Base-by-base conservation (phyloP, 2,113 vertebrate species). In the Eira barbara region DNA sequence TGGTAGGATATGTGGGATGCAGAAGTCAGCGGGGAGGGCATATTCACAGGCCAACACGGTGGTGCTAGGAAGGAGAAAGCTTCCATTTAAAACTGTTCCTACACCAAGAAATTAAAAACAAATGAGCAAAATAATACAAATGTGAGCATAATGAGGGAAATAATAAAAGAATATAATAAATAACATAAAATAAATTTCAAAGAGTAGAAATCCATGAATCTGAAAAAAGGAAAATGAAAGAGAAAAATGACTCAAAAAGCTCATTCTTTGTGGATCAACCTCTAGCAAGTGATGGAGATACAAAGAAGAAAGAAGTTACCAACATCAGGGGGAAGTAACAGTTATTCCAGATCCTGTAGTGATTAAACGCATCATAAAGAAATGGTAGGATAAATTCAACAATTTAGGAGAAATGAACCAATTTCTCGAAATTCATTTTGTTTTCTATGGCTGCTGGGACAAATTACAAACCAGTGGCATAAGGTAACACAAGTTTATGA, bases 21-120 rank as follows among this genome's bases (percentile, higher is more conserved):
- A 5, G 9, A 25, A 4, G 3, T 25, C 23, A 10, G 4, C 0
- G 7, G 1, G 0, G 18, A 29, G 4, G 10, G 6, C 1, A 15
- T 1, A 20, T 1, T 14, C 34, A 89, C 4, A 39, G 6, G 47
- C 14, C 27, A 2, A 5, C 39, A 4, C 0, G 0, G 18, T 4
- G 20, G 18, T 25, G 0, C 36, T 20, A 13, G 47, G 31, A n/a
- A 34, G n/a, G 7, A 23, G 20, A 11, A 36, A 14, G 23, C 27
- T 20, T 52, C 21, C 31, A 42, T 23, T n/a, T 8, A 79, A 61
- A 36, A 34, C 13, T 4, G 0, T 59, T 34, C 59, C 20, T 63
- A 7, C 1, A 10, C 47, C 65, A 57, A 36, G 14, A 78, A 69
- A 42, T 49, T 20, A 65, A 20, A 6, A 4, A 31, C 45, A 63